These are phyloP conservation scores for Sussaba pulchella DNA, from an alignment of 2,888 invertebrate genomes.

Conservation along the genomic window DNA sequence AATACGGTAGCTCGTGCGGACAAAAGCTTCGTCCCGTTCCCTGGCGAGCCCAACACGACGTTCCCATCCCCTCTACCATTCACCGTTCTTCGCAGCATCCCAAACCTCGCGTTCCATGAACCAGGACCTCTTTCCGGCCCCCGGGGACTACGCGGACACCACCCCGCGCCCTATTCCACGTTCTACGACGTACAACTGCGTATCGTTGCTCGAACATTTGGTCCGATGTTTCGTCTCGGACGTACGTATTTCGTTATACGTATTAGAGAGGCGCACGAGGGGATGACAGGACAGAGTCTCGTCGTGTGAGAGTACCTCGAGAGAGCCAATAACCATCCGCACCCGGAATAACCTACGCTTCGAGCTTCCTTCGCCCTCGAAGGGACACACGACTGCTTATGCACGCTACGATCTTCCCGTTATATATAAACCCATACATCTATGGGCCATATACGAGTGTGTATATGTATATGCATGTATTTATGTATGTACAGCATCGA, in stretches of 20 bases:
- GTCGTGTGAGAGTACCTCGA: not conserved
- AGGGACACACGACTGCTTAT: constrained; percentile 43
- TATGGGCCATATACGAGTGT: constrained; percentile 28
- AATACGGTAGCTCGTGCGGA: constrained; percentile 35
- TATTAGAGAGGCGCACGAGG: constrained; percentile 32
- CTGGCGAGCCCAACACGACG: constrained; percentile 12
- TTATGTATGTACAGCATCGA: constrained; percentile 38
- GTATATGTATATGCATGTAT: constrained; percentile 27
- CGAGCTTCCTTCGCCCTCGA: constrained; percentile 37
- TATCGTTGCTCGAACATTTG: constrained; percentile 32
- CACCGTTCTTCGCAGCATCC: constrained; percentile 36
- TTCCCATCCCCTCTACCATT: constrained; percentile 22
- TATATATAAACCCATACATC: constrained; percentile 10
- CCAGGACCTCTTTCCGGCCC: constrained; percentile 46
- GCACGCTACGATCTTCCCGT: constrained; percentile 33
- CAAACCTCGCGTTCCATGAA: not conserved
- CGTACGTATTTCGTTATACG: constrained; percentile 56
- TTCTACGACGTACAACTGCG: constrained; percentile 37
- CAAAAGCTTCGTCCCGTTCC: constrained; percentile 50
- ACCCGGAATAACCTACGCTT: constrained; percentile 2
- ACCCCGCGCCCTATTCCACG: no score
- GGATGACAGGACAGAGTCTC: constrained; percentile 40
- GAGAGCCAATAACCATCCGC: not conserved
- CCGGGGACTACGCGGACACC: constrained; percentile 42
- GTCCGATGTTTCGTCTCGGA: constrained; percentile 38